Percentiles rank a stretch among this genome's conserved stretches.
Conservation (phyloP, 2,888 invertebrate species). For the Pristionchus japonicus region DNA sequence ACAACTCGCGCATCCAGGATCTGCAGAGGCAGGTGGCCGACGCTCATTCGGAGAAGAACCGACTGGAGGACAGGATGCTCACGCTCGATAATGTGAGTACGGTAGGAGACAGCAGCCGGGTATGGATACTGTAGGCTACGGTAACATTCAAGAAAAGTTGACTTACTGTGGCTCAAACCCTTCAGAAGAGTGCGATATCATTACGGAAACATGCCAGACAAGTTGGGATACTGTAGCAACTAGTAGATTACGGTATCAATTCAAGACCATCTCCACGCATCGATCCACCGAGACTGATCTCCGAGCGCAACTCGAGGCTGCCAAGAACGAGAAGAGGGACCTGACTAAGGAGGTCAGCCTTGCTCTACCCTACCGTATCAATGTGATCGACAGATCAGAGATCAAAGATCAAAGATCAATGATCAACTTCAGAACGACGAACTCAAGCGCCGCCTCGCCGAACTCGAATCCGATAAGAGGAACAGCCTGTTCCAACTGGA, state of each 20-base stretch:
- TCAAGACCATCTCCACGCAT: constrained; percentile 62
- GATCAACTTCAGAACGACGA: constrained; percentile 64
- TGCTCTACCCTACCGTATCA: too few relatives aligned
- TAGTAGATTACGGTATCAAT: not conserved
- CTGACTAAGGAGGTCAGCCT: constrained; percentile 59
- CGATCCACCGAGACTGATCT: constrained; percentile 69
- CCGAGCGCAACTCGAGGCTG: constrained; percentile 68
- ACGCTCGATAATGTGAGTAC: constrained; percentile 67
- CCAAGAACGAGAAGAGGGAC: constrained; percentile 70
- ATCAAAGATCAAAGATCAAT: not conserved
- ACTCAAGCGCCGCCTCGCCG: constrained; percentile 63
- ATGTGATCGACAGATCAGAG: too few relatives aligned
- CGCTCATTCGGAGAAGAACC: constrained; percentile 70
- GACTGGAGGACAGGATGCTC: constrained; percentile 69
- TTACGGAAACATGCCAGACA: too few relatives aligned
- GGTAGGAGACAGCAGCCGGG: not conserved
- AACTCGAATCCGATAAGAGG: constrained; percentile 67
- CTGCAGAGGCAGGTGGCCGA: constrained; percentile 73
- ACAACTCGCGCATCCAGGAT: constrained; percentile 69
- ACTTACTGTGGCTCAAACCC: too few relatives aligned
- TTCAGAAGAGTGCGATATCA: too few relatives aligned
- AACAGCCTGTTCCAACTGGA: constrained; percentile 63
- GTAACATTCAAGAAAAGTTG: too few relatives aligned
- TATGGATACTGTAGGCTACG: not conserved
- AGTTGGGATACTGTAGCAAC: too few relatives aligned